Evolutionary conservation across 1,140 invertebrate species (phyloP).

Genomic region (Magallana gigas): DNA sequence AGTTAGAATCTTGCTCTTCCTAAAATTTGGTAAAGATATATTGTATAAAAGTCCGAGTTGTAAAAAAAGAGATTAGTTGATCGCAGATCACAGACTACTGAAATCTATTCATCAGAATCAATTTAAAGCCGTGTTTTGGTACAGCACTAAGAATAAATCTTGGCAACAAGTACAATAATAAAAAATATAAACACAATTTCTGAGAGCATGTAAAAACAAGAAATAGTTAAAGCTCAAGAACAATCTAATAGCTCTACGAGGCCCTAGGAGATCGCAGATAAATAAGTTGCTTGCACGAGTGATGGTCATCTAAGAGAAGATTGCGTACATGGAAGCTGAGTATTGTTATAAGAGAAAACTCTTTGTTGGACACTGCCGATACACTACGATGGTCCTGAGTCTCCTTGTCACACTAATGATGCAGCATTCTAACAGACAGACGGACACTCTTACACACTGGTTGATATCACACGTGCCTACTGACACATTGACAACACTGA

Average conservation of each 20-base stretch:
- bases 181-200: too few species aligned
- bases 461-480: slow-evolving; percentile 37
- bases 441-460: not conserved
- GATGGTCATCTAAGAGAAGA: slow-evolving; percentile 16
- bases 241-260: not conserved
- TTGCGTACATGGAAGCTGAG: slow-evolving; percentile 32
- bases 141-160: too few species aligned
- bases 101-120: too few species aligned
- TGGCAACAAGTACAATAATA: too few species aligned
- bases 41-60: too few species aligned
- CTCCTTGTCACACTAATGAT: not conserved
- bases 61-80: too few species aligned
- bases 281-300: not conserved
- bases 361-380: not conserved
- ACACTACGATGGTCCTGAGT: not conserved
- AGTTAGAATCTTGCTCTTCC: too few species aligned
- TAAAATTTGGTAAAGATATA: too few species aligned
- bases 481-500: slow-evolving; percentile 22
- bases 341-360: slow-evolving; percentile 21
- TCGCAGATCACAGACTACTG: too few species aligned
- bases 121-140: too few species aligned
- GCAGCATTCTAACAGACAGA: slow-evolving; percentile 10
- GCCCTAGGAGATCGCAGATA: slow-evolving; percentile 6
- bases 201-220: too few species aligned
- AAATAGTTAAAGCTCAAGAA: not conserved